Evolutionary conservation across 2,888 invertebrate species (phyloP), one percentile per base, ranked within the genome.

Genomic region (Oeneis ivallda): DNA sequence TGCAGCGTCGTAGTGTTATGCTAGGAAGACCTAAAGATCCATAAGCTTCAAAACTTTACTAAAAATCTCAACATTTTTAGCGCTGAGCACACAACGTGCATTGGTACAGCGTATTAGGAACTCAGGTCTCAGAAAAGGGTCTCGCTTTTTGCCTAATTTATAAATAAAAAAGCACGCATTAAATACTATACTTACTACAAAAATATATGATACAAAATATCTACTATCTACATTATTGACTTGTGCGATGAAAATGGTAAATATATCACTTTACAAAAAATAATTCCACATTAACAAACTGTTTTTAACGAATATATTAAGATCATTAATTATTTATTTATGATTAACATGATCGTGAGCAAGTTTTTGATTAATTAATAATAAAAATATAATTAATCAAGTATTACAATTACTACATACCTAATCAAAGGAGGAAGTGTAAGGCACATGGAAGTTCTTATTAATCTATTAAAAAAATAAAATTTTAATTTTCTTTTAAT

Each of bases 151-250:
- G 17, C 34, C 37, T 19, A 53, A 53, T 57, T 57, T 65, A 32
- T 61, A 43, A 39, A 50, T 68, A 45, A 62, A 59, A 45, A 65
- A 65, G 54, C 61, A 34, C n/a, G 19, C 56, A 60, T 53, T 53
- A 43, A 43, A 74, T 81, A 57, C 15, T 81, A 37, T 37, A 37
- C 7, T 5, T 8, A 76, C 77, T 80, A 81, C 50, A 77, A 77
- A 19, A 50, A 37, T 37, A 39, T 82, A 87, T 85, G 82, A 81
- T 88, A 87, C 85, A 86, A 82, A 78, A 62, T 26, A 19, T 34
- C 26, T 26, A 26, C 76, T 84, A 84, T 80, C 80, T 84, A 85
- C 83, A 84, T 79, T 81, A 80, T 77, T 79, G 39, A 76, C 66
- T 72, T 74, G 73, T 70, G 65, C 67, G 67, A 71, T 47, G 26